phyloP scores from a whole-genome alignment of 2,888 invertebrate genomes.

The Thereva unica region DNA sequence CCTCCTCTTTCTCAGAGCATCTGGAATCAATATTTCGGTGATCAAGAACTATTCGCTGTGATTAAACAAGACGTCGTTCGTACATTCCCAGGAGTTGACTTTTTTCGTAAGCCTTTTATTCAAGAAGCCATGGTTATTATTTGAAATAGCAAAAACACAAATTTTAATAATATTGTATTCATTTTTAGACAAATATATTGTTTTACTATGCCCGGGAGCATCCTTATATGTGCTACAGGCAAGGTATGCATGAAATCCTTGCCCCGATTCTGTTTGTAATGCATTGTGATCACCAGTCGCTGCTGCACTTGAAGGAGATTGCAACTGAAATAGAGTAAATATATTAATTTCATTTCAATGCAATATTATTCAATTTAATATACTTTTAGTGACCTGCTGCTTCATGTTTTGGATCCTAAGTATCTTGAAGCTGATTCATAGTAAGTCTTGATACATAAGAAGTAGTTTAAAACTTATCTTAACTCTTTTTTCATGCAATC shows the following conservation, averaged over 20 bases:
- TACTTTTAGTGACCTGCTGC: constrained; percentile 66
- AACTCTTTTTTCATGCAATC: no score
- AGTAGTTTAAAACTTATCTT: constrained; percentile 1
- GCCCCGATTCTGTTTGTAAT: constrained; percentile 79
- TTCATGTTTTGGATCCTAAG: constrained; percentile 67
- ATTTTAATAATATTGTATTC: background rate
- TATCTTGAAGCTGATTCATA: constrained; percentile 80
- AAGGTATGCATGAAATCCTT: constrained; percentile 87
- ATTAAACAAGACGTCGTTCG: constrained; percentile 81
- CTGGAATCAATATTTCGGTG: constrained; percentile 84
- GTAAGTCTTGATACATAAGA: constrained; percentile 60
- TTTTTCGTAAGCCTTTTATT: constrained; percentile 71
- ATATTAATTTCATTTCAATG: constrained; percentile 15
- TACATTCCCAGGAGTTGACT: constrained; percentile 81
- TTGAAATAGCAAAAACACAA: background rate
- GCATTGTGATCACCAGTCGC: constrained; percentile 73
- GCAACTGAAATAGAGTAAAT: constrained; percentile 54
- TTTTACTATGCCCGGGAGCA: constrained; percentile 70
- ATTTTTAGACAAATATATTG: constrained; percentile 61
- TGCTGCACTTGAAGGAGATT: constrained; percentile 65
- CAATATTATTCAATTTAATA: constrained; percentile 2
- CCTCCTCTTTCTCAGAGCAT: constrained; percentile 66
- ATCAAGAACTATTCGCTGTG: constrained; percentile 73
- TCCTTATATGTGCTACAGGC: constrained; percentile 73
- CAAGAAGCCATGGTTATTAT: constrained; percentile 67